These are phyloP conservation scores for Adelosebastes latens DNA, from an alignment of 2,797 vertebrate genomes.

Conservation along the genomic window DNA sequence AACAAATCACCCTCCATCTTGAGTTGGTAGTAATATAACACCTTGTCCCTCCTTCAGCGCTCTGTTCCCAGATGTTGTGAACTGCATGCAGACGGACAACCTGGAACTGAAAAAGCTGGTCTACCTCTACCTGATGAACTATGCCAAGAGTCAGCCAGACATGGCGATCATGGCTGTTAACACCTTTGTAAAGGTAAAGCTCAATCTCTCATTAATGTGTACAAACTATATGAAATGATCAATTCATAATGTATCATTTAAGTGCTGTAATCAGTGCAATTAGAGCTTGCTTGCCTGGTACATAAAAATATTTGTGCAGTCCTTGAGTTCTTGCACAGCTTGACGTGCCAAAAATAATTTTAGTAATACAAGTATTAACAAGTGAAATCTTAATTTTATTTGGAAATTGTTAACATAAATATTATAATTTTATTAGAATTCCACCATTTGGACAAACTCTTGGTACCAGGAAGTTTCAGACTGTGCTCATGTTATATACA, in stretches of 20 bases:
- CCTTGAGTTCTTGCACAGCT: not conserved
- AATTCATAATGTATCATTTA: not conserved
- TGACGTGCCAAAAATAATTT: not conserved
- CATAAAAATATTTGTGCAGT: not conserved
- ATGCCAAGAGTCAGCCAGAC: constrained; percentile 98
- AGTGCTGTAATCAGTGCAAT: not conserved
- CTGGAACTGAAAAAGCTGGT: constrained; percentile 98
- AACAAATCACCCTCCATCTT: not conserved
- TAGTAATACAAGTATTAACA: not conserved
- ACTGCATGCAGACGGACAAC: constrained; percentile 99
- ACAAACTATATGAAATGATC: not conserved
- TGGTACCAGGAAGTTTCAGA: not conserved
- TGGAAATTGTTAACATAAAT: not conserved
- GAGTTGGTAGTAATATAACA: not conserved
- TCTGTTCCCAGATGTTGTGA: constrained; percentile 96
- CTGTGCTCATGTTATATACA: not conserved
- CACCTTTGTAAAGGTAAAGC: constrained; percentile 95
- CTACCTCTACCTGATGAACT: constrained; percentile 99
- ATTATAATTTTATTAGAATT: not conserved
- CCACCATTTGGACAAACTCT: not conserved
- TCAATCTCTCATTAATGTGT: not conserved
- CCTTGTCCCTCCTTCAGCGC: constrained; percentile 79
- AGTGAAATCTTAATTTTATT: not conserved
- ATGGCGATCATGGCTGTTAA: constrained; percentile 99
- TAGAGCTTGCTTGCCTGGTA: not conserved